Evolutionary conservation across 1,140 invertebrate genomes (phyloP).

Genomic region (Atta cephalotes): DNA sequence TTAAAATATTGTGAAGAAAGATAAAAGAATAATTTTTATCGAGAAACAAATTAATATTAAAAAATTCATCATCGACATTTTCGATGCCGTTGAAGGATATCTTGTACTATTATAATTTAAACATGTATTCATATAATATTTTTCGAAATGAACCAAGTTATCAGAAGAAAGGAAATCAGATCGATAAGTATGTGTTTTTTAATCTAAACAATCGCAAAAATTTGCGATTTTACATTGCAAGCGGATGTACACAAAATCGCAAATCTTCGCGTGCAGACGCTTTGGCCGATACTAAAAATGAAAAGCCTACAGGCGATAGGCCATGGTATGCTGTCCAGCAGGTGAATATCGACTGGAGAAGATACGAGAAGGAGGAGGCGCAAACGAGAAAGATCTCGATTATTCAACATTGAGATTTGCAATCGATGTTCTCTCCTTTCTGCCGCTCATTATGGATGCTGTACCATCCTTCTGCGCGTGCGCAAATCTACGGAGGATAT

Average conservation of each 20-base stretch:
- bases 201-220: not conserved
- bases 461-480: constrained; percentile 63
- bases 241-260: constrained; percentile 47
- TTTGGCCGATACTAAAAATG: constrained; percentile 68
- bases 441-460: constrained; percentile 77
- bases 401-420: constrained; percentile 80
- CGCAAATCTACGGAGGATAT: constrained; percentile 48
- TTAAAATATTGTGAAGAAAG: not conserved
- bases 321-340: constrained; percentile 65
- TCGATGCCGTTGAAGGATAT: not conserved
- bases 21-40: not conserved
- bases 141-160: not conserved
- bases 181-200: constrained; percentile 28
- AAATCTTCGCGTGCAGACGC: constrained; percentile 40
- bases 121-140: not conserved
- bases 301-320: constrained; percentile 67
- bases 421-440: constrained; percentile 79
- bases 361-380: constrained; percentile 48
- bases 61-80: not conserved
- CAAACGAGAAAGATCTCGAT: constrained; percentile 74
- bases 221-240: not conserved
- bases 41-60: not conserved
- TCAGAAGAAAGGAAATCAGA: not conserved
- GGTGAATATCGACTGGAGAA: constrained; percentile 67
- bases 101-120: not conserved